Evolutionary conservation across 2,888 invertebrate species (phyloP), one percentile per base, ranked within the genome.

Genomic region (Trichogramma dendrolimi): DNA sequence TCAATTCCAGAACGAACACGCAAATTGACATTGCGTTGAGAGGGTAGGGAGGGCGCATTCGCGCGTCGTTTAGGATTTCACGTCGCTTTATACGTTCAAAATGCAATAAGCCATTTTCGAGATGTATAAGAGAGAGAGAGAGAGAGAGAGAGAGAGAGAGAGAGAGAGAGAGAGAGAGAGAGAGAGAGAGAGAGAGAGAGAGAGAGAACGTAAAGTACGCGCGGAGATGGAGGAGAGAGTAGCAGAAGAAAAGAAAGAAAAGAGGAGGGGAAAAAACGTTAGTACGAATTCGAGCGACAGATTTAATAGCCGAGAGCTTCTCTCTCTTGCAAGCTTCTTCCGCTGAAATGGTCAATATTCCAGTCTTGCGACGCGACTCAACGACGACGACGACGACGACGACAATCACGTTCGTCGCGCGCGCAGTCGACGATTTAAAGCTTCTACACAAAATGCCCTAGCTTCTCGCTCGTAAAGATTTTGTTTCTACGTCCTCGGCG

Each of bases 271-370:
- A 8, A 27, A 10, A 55, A 38, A 27, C 7, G 11, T 10, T 41
- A 39, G 44, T 52, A 44, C 49, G 42, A 55, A 56, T 53, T 50
- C 58, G 53, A 65, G 65, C 65, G 67, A 62, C 67, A 61, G 63
- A 67, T 69, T 68, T 68, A 69, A 69, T 65, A 65, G 63, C 42
- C 60, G 27, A 27, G 27, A 27, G 27, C 27, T 47, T 47, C 47
- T 60, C 47, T 39, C 41, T 48, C 39, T 47, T n/a, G 6, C n/a
- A 5, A 5, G 48, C 55, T 44, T 44, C n/a, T 43, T 3, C 46
- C 42, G 40, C n/a, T 50, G 41, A 58, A 49, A 58, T 53, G 61
- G 58, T 43, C 60, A 52, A 60, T 60, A 43, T 60, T 58, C 59
- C 52, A 58, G 62, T 66, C 66, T 59, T 55, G 27, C 27, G 27